Evolutionary conservation across 2,888 invertebrate genomes (phyloP), one percentile per base, ranked within the genome.

Genomic region (Chrysolina americana): DNA sequence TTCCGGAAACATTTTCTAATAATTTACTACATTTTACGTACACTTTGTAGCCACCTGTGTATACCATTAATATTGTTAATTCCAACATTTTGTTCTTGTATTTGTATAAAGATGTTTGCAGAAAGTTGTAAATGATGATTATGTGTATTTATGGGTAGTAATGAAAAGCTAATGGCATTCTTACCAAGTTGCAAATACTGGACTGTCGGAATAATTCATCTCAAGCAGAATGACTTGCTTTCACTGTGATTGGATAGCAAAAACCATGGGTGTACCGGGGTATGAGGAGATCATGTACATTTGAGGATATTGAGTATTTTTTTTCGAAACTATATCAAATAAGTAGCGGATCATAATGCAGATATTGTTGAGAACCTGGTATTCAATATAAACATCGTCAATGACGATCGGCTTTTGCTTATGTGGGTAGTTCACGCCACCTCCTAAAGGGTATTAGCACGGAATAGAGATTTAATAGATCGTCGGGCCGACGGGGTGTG

Each of bases 91-190:
- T 36, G n/a, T 59, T 36, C 59, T 59, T 59, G n/a, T 59, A 59
- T 59, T 59, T 59, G 59, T 59, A 59, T 59, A 59, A 59, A 59
- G 59, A 59, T 59, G 59, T 59, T 59, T 59, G 59, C 59, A 59
- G 59, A 59, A 59, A 59, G 59, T 59, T 59, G 36, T 59, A 59
- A 59, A 28, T 15, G 59, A 59, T 59, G 23, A 59, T 59, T 28
- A 59, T 36, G 59, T n/a, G 59, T 59, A 59, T 59, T 59, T 59
- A 59, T 59, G 59, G 23, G 15, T 36, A 36, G 36, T 28, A n/a
- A 59, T 59, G 59, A 28, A 28, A n/a, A 9, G 28, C 13, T 59
- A 59, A 59, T 36, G 59, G 28, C 59, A 36, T 28, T 59, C 59
- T 8, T 1, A 36, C 59, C 23, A 36, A 59, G 59, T 36, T 59